A percentile compares a stretch with the other conserved stretches of the same genome.
These are phyloP conservation scores for Batillaria attramentaria DNA, from an alignment of 1,140 invertebrate genomes.

Conservation along the genomic window DNA sequence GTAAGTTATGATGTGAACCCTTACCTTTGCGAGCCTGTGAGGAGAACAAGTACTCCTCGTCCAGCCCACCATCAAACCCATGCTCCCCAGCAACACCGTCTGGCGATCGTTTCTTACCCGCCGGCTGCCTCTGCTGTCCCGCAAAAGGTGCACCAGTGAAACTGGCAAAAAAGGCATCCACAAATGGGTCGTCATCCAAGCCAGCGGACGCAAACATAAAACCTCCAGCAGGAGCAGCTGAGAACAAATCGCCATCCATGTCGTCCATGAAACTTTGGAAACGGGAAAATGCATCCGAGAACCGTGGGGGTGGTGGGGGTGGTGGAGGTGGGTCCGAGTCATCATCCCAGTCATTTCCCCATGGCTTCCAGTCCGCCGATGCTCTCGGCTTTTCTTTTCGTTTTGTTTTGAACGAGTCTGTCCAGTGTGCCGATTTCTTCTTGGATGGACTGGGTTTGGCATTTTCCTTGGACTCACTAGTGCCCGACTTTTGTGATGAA, in stretches of 20 bases:
- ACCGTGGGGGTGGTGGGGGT: conserved; percentile 5
- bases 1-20: too few species aligned
- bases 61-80: conserved; percentile 48
- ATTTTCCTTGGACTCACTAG: not conserved
- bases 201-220: not conserved
- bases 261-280: conserved; percentile 26
- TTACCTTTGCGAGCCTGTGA: conserved; percentile 28
- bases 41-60: conserved; percentile 58
- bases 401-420: conserved; percentile 29
- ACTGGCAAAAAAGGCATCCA: conserved; percentile 4
- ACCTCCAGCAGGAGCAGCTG: not conserved
- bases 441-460: not conserved
- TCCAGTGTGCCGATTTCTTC: conserved; percentile 31
- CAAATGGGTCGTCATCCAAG: not conserved
- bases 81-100: conserved; percentile 52
- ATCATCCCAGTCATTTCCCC: conserved; percentile 8
- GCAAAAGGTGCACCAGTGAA: not conserved
- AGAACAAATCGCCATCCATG: not conserved
- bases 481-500: not conserved
- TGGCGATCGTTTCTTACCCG: conserved; percentile 17
- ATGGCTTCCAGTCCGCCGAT: not conserved
- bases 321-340: not conserved
- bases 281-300: conserved; percentile 28
- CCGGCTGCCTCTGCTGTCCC: not conserved
- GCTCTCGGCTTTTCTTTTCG: conserved; percentile 1